phyloP scores from a whole-genome alignment of 1,140 invertebrate genomes.

The Venturia canescens region DNA sequence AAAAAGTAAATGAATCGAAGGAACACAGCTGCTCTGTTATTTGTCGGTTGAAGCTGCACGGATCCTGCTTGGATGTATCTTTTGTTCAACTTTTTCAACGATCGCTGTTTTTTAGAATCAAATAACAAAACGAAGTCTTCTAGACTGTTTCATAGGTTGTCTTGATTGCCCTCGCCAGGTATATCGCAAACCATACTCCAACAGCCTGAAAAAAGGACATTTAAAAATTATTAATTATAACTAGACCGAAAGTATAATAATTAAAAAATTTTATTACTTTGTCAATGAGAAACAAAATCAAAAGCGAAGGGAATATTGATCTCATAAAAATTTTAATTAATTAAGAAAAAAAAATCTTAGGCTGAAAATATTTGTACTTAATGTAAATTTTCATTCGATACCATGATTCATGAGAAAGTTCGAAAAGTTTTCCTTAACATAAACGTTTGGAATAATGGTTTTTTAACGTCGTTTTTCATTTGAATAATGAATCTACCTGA shows the following conservation, averaged over 20 bases:
- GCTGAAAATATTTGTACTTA: no score
- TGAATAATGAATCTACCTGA: constrained; percentile 78
- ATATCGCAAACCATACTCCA: constrained; percentile 82
- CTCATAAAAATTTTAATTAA: no score
- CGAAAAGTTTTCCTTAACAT: no score
- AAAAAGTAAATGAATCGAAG: constrained; percentile 28
- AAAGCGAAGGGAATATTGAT: background rate
- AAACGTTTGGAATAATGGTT: no score
- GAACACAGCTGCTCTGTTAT: background rate
- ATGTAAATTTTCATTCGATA: no score
- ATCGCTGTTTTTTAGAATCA: background rate
- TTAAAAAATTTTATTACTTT: background rate
- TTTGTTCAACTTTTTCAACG: background rate
- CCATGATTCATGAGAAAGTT: no score
- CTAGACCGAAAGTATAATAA: constrained; percentile 11
- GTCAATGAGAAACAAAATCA: background rate
- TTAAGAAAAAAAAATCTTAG: no score
- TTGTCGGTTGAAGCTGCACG: no score
- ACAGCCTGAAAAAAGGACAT: constrained; percentile 76
- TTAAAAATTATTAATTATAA: constrained; percentile 48
- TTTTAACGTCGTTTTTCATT: background rate
- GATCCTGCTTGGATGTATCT: background rate
- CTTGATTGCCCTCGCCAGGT: constrained; percentile 80
- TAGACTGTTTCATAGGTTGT: constrained; percentile 81
- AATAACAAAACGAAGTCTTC: constrained; percentile 24